These are phyloP conservation scores for Molossus alvarezi DNA, from an alignment of 2,797 vertebrate genomes.

Conservation along the genomic window DNA sequence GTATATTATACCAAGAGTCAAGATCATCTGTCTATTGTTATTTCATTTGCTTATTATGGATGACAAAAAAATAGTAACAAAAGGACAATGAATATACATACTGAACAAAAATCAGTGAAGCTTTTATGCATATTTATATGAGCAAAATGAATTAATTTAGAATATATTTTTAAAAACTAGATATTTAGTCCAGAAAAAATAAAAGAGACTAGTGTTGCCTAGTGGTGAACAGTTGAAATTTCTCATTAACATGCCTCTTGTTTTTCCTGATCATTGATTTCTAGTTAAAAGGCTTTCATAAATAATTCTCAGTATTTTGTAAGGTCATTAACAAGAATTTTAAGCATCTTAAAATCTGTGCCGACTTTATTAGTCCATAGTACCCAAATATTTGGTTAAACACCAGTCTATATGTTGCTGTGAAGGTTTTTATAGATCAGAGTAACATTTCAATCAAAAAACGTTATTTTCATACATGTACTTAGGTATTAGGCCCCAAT, in stretches of 20 bases:
- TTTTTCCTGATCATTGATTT: conserved; percentile 3
- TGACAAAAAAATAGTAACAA: not conserved
- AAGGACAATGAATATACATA: not conserved
- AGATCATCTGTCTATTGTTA: conserved; percentile 1
- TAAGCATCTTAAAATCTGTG: not conserved
- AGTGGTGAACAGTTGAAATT: not conserved
- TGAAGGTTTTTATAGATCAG: not conserved
- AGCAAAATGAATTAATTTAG: conserved; percentile 28
- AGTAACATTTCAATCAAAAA: conserved; percentile 7
- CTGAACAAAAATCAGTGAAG: not conserved
- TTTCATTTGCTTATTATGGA: not conserved
- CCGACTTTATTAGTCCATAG: not conserved
- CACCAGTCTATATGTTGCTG: not conserved
- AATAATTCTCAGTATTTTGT: not conserved
- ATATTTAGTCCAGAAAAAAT: not conserved
- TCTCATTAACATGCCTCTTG: not conserved
- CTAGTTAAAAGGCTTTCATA: not conserved
- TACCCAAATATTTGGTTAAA: not conserved
- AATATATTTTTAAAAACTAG: not conserved
- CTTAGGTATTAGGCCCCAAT: not conserved
- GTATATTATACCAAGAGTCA: not conserved
- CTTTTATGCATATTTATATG: not conserved
- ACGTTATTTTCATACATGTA: not conserved
- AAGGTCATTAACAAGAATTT: conserved; percentile 10
- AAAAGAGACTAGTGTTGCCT: not conserved